These are phyloP conservation scores for Dolichopus griseipennis DNA, from an alignment of 2,888 invertebrate species.

Conservation along the genomic window DNA sequence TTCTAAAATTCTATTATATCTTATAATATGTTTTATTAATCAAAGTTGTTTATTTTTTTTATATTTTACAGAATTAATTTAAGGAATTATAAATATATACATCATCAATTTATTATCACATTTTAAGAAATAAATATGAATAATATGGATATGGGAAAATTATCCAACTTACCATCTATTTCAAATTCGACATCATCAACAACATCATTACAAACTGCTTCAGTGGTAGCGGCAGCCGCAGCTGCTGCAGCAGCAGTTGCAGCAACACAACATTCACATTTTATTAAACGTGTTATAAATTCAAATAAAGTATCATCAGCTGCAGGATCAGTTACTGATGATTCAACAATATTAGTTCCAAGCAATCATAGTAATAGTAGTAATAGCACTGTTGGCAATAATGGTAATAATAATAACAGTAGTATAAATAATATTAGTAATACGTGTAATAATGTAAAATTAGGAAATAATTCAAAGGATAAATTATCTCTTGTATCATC, in stretches of 20 bases:
- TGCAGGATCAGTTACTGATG: constrained; percentile 17
- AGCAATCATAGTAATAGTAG: constrained; percentile 24
- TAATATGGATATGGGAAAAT: not conserved
- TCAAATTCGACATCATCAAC: constrained; percentile 10
- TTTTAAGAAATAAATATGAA: too few species aligned
- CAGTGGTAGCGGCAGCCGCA: constrained; percentile 9
- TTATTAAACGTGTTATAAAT: constrained; percentile 21
- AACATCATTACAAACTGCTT: constrained; percentile 12
- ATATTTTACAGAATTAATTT: too few species aligned
- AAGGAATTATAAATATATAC: too few species aligned
- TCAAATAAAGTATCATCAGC: constrained; percentile 22
- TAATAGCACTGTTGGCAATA: not conserved
- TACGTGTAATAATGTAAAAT: not conserved
- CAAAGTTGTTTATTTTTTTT: too few species aligned
- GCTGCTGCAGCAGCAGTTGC: constrained; percentile 12
- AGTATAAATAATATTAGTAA: not conserved
- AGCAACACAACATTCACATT: constrained; percentile 18
- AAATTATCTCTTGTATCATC: not conserved
- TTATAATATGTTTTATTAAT: too few species aligned
- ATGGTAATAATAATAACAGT: not conserved
- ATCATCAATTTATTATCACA: too few species aligned
- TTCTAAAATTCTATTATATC: too few species aligned
- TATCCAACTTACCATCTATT: not conserved
- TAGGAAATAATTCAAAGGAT: not conserved
- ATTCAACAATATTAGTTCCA: constrained; percentile 15